These are phyloP conservation scores for Parauchenoglanis ngamensis DNA, from an alignment of 2,797 vertebrate genomes.

Conservation along the genomic window DNA sequence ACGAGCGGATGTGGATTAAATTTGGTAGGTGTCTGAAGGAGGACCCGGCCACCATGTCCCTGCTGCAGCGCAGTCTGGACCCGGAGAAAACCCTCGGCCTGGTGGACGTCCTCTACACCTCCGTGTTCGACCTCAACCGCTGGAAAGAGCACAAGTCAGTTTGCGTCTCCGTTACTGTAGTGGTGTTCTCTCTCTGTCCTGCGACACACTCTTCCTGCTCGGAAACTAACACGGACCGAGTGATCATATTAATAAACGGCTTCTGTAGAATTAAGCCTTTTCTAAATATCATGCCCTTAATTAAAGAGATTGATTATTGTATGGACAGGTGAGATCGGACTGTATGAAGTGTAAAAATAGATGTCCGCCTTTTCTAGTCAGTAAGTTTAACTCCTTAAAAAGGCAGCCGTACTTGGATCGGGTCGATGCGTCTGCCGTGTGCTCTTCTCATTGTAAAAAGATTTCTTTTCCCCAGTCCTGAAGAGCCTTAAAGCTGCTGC, in stretches of 20 bases:
- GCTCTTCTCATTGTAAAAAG: neutral
- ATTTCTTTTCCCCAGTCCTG: neutral
- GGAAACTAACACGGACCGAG: neutral
- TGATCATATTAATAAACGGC: neutral
- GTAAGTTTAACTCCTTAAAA: no score
- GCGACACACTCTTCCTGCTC: neutral
- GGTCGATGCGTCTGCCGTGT: no score
- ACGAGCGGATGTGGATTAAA: neutral
- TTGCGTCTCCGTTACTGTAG: neutral
- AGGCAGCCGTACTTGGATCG: no score
- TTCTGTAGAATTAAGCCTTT: neutral
- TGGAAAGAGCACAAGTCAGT: conserved; percentile 95
- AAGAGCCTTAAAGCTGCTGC: conserved; percentile 8
- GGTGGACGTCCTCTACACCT: conserved; percentile 95
- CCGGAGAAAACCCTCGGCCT: conserved; percentile 95
- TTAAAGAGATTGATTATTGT: neutral
- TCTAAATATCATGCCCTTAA: neutral
- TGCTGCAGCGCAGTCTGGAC: conserved; percentile 95
- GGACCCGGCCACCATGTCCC: conserved; percentile 97
- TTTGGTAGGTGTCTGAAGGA: conserved; percentile 93
- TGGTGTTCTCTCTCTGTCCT: neutral
- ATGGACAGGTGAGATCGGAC: neutral
- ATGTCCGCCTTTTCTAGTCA: no score
- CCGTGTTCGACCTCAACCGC: conserved; percentile 89
- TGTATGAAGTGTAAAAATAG: neutral